Evolutionary conservation across 1,140 invertebrate genomes (phyloP), one percentile per base, ranked within the genome.

Genomic region (Campoletis sonorensis): DNA sequence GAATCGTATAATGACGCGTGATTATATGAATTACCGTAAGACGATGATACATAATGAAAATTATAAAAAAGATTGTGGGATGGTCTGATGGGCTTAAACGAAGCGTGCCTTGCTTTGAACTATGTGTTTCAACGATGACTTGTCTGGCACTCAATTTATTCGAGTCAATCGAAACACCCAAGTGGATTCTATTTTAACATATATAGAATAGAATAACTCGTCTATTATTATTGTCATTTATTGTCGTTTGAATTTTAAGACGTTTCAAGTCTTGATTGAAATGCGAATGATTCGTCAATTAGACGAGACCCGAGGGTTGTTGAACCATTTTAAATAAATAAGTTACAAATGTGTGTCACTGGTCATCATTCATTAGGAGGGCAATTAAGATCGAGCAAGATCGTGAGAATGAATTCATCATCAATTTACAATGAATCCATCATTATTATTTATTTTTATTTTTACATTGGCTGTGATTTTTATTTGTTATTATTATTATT

Each of bases 91-190:
- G 86, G 83, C 84, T 83, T 49, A 84, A 87, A 83, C 83, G 82
- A 84, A 83, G 78, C 86, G 84, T 86, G 84, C 79, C 82, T 79
- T 82, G 16, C 51, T 75, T 45, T 45, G 80, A 76, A 71, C 81
- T 23, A 27, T 79, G 75, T 82, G 78, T 84, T 75, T 71, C 77
- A 73, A 61, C 54, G 27, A 51, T n/a, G 15, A 71, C 68, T 54
- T 54, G 72, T 72, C 45, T 77, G 79, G 76, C 82, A 84, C 85
- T 88, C 85, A 88, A 89, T 88, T 88, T 86, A 82, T 80, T 79
- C 81, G 79, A 85, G 79, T 80, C 83, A 90, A 90, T 90, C 86
- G 83, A 86, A 54, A 80, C 87, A 79, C 71, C 27, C 49, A 87
- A 90, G 84, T 87, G 85, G 86, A 75, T 88, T 86, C 45, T 75